These are phyloP conservation scores for Balearica regulorum DNA, from an alignment of 2,797 vertebrate species.

Conservation along the genomic window DNA sequence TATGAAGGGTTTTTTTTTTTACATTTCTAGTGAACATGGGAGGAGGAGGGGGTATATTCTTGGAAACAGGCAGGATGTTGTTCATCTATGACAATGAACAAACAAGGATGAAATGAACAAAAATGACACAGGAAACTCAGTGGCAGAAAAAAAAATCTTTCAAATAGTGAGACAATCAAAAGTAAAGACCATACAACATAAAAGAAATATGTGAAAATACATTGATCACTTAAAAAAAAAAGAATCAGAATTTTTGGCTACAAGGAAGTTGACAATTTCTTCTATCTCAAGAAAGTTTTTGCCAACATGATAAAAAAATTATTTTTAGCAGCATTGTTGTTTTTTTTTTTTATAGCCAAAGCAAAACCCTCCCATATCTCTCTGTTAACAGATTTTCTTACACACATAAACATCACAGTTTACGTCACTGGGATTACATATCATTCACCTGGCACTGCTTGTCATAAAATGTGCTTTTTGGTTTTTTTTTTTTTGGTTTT, in stretches of 20 bases:
- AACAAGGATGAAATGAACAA: not conserved
- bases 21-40: not conserved
- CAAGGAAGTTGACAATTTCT: not conserved
- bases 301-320: not conserved
- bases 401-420: not conserved
- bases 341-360: not conserved
- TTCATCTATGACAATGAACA: not conserved
- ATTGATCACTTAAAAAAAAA: not conserved
- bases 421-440: not conserved
- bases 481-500: not conserved
- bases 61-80: not conserved
- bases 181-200: not conserved
- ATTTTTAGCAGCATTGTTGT: not conserved
- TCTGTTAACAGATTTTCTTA: not conserved
- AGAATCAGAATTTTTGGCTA: not conserved
- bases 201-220: not conserved
- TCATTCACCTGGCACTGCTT: not conserved
- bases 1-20: not conserved
- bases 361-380: rapidly evolving
- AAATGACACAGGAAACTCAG: not conserved
- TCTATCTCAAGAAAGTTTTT: not conserved
- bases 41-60: not conserved
- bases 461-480: not conserved
- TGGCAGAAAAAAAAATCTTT: not conserved
- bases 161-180: not conserved